Evolutionary conservation across 1,140 invertebrate genomes (phyloP), one percentile per base, ranked within the genome.

Genomic region (Atta texana): DNA sequence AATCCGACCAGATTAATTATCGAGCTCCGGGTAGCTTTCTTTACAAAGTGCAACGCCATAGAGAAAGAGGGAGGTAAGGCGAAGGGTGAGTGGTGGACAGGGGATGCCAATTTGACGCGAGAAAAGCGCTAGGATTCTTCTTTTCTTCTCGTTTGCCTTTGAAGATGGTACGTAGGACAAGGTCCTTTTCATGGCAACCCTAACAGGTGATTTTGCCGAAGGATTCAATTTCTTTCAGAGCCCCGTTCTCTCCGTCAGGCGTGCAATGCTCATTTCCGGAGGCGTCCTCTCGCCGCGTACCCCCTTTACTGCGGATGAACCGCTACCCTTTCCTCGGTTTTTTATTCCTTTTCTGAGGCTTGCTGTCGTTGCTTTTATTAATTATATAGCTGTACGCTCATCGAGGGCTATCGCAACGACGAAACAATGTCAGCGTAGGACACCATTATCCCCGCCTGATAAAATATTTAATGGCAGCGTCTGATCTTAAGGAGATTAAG

Each of bases 401-500:
- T 86, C 34, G 66, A 28, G 66, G 53, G 49, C 66, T 57, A 59
- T 66, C 44, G 24, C 14, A 51, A 7, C 59, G 71, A 59, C 66
- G 80, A 86, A 90, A 90, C 78, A 92, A 84, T 89, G 49, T 76
- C 59, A 34, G 21, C 51, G 59, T 55, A 71, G 69, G 64, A 64
- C 82, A 64, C 86, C 81, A 90, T 88, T 82, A 90, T 91, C 66
- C 87, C 14, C 28, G 63, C 14, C 10, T 21, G 55, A 21, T 89
- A 87, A 91, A 39, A 92, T 92, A 89, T 87, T 91, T 88, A 76
- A 91, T 75, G n/a, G 55, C 59, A 16, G 78, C 81, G 86, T 78
- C 71, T 81, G 75, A 92, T 92, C 86, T 92, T 86, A 88, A 92
- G 89, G 69, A 90, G 87, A 91, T 90, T 89, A 92, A 90, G 71